Conservation (phyloP, 53 echinoderm and acorn worm genomes). For the Astropecten irregularis region DNA sequence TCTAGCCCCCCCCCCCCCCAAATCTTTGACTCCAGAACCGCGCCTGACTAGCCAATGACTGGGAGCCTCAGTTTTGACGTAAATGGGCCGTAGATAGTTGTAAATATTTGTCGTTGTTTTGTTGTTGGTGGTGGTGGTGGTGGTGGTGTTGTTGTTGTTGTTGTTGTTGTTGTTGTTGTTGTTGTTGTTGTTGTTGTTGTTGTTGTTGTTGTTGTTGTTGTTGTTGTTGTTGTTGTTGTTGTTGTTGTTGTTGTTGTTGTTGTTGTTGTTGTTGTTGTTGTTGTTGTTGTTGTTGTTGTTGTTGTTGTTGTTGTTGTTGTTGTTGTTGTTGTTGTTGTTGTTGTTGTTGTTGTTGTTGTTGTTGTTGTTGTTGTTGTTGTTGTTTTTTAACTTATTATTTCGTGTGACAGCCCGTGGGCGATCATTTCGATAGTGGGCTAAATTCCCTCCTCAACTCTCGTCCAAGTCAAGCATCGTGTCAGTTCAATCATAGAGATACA, state of each 20-base stretch:
- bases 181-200: constrained; percentile 3
- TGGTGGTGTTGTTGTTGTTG: background rate
- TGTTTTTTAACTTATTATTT: no score
- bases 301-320: background rate
- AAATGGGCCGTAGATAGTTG: no score
- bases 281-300: constrained; percentile 2
- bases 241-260: constrained; percentile 2
- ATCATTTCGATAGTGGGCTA: no score
- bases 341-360: constrained; percentile 2
- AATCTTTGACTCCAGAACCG: no score
- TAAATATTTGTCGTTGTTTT: no score
- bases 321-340: background rate
- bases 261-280: constrained; percentile 2
- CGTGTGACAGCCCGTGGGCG: no score
- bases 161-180: constrained; percentile 9
- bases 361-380: background rate
- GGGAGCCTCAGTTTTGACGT: no score
- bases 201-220: constrained; percentile 4
- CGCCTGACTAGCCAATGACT: no score
- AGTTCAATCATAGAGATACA: no score
- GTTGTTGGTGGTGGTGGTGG: background rate
- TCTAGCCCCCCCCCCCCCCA: no score
- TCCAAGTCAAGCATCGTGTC: no score
- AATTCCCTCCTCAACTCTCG: no score
- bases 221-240: constrained; percentile 9